phyloP scores from a whole-genome alignment of 2,113 vertebrate species.

The Istiophorus platypterus region DNA sequence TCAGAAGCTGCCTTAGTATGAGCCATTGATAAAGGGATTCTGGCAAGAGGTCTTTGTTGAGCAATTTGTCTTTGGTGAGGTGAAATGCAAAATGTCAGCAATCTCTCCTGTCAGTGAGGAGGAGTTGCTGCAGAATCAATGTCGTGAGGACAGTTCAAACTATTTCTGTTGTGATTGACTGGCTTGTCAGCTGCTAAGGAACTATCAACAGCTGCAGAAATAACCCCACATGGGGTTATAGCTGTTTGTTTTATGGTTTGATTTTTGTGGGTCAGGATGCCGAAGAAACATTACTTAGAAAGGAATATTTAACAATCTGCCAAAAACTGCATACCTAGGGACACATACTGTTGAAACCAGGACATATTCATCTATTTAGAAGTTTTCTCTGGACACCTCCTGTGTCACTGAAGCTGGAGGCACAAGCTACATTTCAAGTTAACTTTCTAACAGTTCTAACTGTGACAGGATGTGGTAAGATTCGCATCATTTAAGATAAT shows the following conservation, averaged over 20 bases:
- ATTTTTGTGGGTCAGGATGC: conserved; percentile 80
- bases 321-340: conserved; percentile 74
- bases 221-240: conserved; percentile 73
- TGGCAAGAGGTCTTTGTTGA: conserved; percentile 50
- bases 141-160: conserved; percentile 63
- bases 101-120: conserved; percentile 59
- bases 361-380: conserved; percentile 80
- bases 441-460: conserved; percentile 51
- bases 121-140: conserved; percentile 57
- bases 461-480: conserved; percentile 53
- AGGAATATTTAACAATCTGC: conserved; percentile 80
- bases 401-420: conserved; percentile 69
- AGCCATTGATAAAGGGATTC: conserved; percentile 13
- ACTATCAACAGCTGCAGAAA: conserved; percentile 77
- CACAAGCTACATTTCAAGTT: conserved; percentile 65
- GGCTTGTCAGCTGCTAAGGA: conserved; percentile 73
- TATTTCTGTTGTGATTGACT: conserved; percentile 76
- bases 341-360: conserved; percentile 74
- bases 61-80: conserved; percentile 55
- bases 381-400: conserved; percentile 75
- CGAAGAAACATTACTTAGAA: conserved; percentile 77
- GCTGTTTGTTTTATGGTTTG: conserved; percentile 79
- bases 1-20: neutral
- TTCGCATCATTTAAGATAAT: conserved; percentile 42
- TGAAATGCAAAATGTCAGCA: conserved; percentile 70